Base-by-base conservation (phyloP, 2,797 vertebrate species). In the Simalia tracyae region DNA sequence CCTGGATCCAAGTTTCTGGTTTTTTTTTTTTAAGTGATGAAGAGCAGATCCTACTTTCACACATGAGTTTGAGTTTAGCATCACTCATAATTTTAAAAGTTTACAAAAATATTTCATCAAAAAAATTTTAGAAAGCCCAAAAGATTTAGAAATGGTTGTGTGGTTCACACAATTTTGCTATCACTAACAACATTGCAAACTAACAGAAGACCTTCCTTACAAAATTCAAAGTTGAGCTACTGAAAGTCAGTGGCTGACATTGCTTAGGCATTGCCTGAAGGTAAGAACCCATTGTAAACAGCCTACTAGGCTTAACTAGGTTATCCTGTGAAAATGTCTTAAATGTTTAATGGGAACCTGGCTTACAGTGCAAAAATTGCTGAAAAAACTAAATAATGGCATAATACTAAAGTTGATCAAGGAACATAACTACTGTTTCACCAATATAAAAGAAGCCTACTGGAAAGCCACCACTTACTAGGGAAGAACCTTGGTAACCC, bases 241-340 rank as follows among this genome's bases (percentile, higher is more conserved):
- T 12, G 76, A 93, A 96, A 95, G 91, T 93, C 94, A 93, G 93
- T 90, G 91, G 92, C 87, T 92, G 94, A 96, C 94, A 94, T 92
- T 90, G 63, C 93, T 94, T 91, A 81, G 95, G 96, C 96, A 92
- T 88, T 89, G 92, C 95, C 92, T 93, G 42, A 22, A 89, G 54
- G 92, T 95, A 95, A 92, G 92, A 95, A 91, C 93, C 61, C 56
- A 42, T 54, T 92, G 95, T 95, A 96, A 97, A 96, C 94, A 95
- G 95, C 94, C 95, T 96, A 95, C 93, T 95, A 94, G 42, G 89
- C 56, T 95, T 92, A 92, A 92, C 92, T 93, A 96, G 94, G 93
- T 24, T 95, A 90, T 60, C 92, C 92, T 90, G 76, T 94, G 95
- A 95, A 96, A 95, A 95, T 89, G 90, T 89, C 94, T 95, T 89